Evolutionary conservation across 2,797 vertebrate genomes (phyloP).

Genomic region (Uromys caudimaculatus): DNA sequence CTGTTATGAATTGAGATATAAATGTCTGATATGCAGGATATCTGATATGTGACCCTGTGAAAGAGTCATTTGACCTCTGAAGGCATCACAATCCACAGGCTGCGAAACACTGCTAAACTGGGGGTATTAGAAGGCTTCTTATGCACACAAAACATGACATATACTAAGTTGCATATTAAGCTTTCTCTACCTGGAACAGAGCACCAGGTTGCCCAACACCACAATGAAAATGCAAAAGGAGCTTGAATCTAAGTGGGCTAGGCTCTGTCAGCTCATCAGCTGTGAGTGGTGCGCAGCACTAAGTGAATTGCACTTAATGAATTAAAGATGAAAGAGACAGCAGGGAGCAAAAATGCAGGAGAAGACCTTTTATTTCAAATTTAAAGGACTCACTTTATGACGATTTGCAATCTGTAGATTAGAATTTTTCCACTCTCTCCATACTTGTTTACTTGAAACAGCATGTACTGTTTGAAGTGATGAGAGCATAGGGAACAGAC

Average conservation of each 20-base stretch:
- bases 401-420: slow-evolving; percentile 45
- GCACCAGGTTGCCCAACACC: background rate
- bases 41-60: background rate
- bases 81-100: background rate
- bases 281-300: slow-evolving; percentile 42
- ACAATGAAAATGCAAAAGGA: background rate
- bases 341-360: background rate
- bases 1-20: background rate
- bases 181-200: slow-evolving; percentile 30
- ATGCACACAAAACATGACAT: background rate
- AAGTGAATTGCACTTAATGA: slow-evolving; percentile 75
- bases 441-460: slow-evolving; percentile 68
- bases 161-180: slow-evolving; percentile 30
- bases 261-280: slow-evolving; percentile 57
- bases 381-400: slow-evolving; percentile 69
- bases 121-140: background rate
- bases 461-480: slow-evolving; percentile 39
- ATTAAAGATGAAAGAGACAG: slow-evolving; percentile 75
- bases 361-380: slow-evolving; percentile 68
- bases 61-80: background rate
- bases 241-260: slow-evolving; percentile 46
- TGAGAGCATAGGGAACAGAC: background rate
- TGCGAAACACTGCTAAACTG: background rate
- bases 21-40: background rate
- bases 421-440: slow-evolving; percentile 58